phyloP scores from a whole-genome alignment of 30 jellyfish, hydroid and myxozoan genomes.

The Turritopsis dohrnii region DNA sequence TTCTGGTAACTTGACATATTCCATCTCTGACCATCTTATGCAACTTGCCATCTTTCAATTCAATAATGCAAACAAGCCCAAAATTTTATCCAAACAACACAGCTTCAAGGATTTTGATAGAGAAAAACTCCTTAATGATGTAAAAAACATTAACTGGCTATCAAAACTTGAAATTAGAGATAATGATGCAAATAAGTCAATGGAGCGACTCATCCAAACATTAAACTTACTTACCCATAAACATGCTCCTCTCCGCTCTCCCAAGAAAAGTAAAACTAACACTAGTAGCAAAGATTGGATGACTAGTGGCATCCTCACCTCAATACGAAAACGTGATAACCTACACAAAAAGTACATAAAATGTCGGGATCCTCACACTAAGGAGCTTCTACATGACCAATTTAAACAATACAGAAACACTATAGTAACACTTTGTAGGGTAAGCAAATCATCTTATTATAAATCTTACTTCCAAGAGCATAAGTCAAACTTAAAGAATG shows the following conservation, averaged over 20 bases:
- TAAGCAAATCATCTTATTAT: conserved; percentile 20
- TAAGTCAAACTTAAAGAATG: conserved; percentile 23
- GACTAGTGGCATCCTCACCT: background rate
- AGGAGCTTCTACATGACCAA: conserved; percentile 2
- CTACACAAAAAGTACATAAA: background rate
- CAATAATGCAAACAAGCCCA: background rate
- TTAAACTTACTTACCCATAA: background rate
- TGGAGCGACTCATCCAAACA: background rate
- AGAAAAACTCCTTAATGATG: background rate
- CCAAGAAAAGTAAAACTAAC: background rate
- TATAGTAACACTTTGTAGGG: conserved; percentile 20
- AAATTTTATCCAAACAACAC: background rate
- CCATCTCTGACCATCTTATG: conserved; percentile 9
- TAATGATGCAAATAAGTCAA: background rate
- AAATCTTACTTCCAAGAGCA: conserved; percentile 28
- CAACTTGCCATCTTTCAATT: background rate
- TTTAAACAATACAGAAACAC: conserved; percentile 6
- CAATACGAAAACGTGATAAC: background rate
- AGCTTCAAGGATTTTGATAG: conserved; percentile 11
- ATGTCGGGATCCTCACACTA: background rate
- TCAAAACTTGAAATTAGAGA: background rate
- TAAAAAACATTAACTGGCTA: background rate
- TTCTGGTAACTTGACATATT: conserved; percentile 7
- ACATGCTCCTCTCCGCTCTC: background rate
- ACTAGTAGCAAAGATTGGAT: conserved; percentile 32